Percentiles rank a stretch among this genome's conserved stretches.
Evolutionary conservation across 2,113 vertebrate genomes (phyloP).

Genomic region (Bos javanicus): DNA sequence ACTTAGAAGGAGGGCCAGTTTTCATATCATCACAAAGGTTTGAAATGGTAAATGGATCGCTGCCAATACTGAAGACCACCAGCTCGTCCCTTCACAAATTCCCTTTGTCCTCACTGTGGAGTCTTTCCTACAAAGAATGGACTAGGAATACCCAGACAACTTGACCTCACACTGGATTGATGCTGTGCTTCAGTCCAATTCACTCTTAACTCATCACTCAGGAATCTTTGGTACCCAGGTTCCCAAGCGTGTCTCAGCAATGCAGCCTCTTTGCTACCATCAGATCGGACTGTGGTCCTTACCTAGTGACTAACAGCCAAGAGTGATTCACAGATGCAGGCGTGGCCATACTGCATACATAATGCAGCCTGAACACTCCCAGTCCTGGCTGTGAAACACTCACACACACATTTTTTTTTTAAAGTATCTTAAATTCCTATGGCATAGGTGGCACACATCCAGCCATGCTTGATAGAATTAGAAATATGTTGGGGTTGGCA

Average conservation of each 20-base stretch:
- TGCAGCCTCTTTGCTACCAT: background rate
- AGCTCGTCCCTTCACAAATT: background rate
- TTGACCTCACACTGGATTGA: background rate
- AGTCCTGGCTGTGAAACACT: background rate
- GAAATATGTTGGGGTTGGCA: conserved; percentile 69
- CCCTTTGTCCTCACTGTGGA: background rate
- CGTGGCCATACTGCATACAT: background rate
- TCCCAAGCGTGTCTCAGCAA: background rate
- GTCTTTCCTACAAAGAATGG: background rate
- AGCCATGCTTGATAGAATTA: conserved; percentile 37
- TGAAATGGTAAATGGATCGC: background rate
- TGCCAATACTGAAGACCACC: too few species aligned
- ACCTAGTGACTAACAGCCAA: background rate
- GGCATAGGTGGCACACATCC: background rate
- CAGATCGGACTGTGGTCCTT: background rate
- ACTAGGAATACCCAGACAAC: too few species aligned
- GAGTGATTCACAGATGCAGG: background rate
- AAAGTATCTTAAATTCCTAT: conserved; percentile 16
- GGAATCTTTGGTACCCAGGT: background rate
- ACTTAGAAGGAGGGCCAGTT: background rate
- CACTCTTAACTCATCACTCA: background rate
- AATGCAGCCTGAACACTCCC: background rate
- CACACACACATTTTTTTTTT: background rate
- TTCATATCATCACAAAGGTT: background rate
- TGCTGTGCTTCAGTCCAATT: fast-evolving